Evolutionary conservation across 2,888 invertebrate species (phyloP).

Genomic region (Lapara coniferarum): DNA sequence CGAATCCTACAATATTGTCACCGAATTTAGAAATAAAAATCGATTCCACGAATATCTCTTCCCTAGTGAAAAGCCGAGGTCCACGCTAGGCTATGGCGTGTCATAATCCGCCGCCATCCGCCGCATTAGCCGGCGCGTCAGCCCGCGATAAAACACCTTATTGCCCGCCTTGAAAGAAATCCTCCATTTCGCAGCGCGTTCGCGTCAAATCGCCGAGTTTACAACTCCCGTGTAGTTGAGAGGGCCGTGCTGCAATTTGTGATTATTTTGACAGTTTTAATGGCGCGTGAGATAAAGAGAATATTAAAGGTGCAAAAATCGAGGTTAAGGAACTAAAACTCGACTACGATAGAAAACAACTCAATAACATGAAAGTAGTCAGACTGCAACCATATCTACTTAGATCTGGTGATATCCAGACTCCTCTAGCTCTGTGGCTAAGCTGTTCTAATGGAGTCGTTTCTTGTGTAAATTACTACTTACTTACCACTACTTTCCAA

Average conservation of each 20-base stretch:
- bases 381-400: too few relatives aligned
- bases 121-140: slow-evolving; percentile 26
- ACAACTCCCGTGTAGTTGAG: slow-evolving; percentile 17
- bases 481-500: too few relatives aligned
- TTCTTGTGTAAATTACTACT: too few relatives aligned
- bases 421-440: too few relatives aligned
- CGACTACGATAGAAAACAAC: too few relatives aligned
- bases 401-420: too few relatives aligned
- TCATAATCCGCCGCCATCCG: slow-evolving; percentile 26
- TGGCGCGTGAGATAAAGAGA: too few relatives aligned
- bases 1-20: too few relatives aligned
- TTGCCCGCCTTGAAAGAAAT: slow-evolving; percentile 28
- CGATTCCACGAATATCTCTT: neutral
- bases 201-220: slow-evolving; percentile 23
- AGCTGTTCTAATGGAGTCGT: too few relatives aligned
- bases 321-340: too few relatives aligned
- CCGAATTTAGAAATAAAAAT: neutral
- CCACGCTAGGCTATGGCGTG: neutral
- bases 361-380: too few relatives aligned
- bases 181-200: slow-evolving; percentile 26
- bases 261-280: neutral
- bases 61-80: neutral
- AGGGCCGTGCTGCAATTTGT: neutral
- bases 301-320: too few relatives aligned
- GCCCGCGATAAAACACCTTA: slow-evolving; percentile 27